A percentile compares a stretch with the other conserved stretches of the same genome.
Evolutionary conservation across 23 tunicate species (phyloP).

Genomic region (Ascidia mentula): DNA sequence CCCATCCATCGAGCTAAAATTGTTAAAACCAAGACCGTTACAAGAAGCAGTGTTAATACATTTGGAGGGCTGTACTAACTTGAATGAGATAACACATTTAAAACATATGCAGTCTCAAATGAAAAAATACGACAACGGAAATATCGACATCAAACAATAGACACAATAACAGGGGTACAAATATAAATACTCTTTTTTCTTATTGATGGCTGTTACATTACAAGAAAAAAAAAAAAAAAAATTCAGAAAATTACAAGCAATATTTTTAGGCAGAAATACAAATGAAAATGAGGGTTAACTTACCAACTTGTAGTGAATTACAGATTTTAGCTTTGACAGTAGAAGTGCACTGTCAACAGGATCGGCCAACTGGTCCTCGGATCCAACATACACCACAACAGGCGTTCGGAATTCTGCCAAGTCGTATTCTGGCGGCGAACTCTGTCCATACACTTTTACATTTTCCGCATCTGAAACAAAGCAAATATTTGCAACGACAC

Average conservation of each 20-base stretch:
- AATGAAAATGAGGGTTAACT: too few species aligned
- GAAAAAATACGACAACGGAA: not conserved
- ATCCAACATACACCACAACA: slow-evolving; percentile 71
- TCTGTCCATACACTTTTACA: slow-evolving; percentile 59
- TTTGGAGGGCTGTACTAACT: too few species aligned
- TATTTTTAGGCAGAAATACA: too few species aligned
- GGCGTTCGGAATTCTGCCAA: slow-evolving; percentile 46
- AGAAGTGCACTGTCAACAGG: slow-evolving; percentile 41
- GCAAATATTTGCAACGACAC: too few species aligned
- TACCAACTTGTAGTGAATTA: slow-evolving; percentile 63
- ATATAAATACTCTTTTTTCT: too few species aligned
- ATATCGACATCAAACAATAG: not conserved
- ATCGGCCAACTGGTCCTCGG: slow-evolving; percentile 72
- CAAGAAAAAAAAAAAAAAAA: too few species aligned
- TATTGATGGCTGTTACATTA: too few species aligned
- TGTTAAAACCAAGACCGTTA: not conserved
- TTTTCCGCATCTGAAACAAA: slow-evolving; percentile 53
- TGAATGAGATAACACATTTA: not conserved
- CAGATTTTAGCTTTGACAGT: slow-evolving; percentile 40
- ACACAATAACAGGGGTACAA: not conserved
- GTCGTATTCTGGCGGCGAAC: slow-evolving; percentile 74
- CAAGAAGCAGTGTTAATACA: not conserved
- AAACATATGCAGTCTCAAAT: too few species aligned
- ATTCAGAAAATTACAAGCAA: too few species aligned
- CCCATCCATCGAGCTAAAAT: slow-evolving; percentile 76